Base-by-base conservation (phyloP, 2,797 vertebrate genomes). In the Tapera naevia region DNA sequence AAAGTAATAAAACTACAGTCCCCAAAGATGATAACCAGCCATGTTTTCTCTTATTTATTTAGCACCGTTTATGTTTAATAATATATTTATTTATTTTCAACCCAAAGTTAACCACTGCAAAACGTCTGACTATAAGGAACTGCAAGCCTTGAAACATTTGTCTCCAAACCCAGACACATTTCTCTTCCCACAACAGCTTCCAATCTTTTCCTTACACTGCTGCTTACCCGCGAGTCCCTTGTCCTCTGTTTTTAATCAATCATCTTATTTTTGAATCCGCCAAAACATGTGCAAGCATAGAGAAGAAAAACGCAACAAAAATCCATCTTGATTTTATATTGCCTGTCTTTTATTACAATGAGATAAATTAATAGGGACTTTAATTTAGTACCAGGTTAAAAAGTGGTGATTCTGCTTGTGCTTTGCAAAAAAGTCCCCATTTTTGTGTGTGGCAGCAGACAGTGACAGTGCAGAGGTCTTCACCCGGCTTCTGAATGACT, bases 221-320 rank as follows among this genome's bases (percentile, higher is more conserved):
- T 43, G 6, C 33, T 86, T 39, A 18, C 35, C 39, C 79, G 35
- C 32, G 17, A n/a, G 18, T 73, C 8, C 4, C 28, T 54, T 32
- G 4, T 33, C 43, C 16, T 57, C 25, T 4, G 2, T 35, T 86
- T 60, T 37, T 41, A 37, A 48, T 64, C 4, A 16, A 3, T 35
- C 0, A 0, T 73, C 89, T 71, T 56, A 22, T 13, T 81, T 48
- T 39, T 65, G 23, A 61, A 72, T 62, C 46, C 5, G 3, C 14
- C 57, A 27, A 19, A 35, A 5, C 21, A 25, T 0, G 3, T 46
- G 22, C 27, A 0, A 7, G 3, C 17, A 66, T 21, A 19, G 8
- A 82, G 39, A 69, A 67, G 16, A 64, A 88, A 92, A 87, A 13
- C 17, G 28, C 30, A n/a, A 39, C 33, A 35, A 54, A 62, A 82